Evolutionary conservation across 2,888 invertebrate genomes (phyloP), one percentile per base, ranked within the genome.

Genomic region (Epirrita christyi): DNA sequence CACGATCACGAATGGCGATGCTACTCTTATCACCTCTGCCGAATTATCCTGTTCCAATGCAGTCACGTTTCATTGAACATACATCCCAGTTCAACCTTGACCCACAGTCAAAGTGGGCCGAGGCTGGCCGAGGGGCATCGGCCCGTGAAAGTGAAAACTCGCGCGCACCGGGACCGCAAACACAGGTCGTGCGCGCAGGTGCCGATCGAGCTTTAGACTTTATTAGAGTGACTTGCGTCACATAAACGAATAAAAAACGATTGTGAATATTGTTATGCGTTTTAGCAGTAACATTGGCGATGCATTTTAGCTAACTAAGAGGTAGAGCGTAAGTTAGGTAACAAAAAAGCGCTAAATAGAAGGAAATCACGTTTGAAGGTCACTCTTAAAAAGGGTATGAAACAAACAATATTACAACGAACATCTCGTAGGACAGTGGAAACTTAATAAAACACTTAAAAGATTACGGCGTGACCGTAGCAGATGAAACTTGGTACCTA

Each of bases 81-180:
- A 53, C 70, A 64, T 64, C 68, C 65, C 71, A 49, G 55, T 54
- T 27, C 67, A 75, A 68, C 85, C 85, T 85, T 85, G 84, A 82
- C 84, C 78, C 68, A 71, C 72, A 66, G 68, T 55, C 69, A 68
- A 77, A 82, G 78, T 78, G 72, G 66, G 80, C 69, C 80, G 83
- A 79, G 80, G 81, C 71, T 75, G 75, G 53, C 64, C 66, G 71
- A 66, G 73, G 84, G 81, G 73, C 85, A 83, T 69, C 74, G 84
- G 79, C 82, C 83, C 76, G 75, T 72, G 83, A 85, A 84, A 85
- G 85, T 84, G 85, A 85, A 85, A 85, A 76, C 73, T 66, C 70
- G 61, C 72, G 73, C 75, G 72, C 74, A 74, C 57, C 64, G 66
- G 71, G 70, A 67, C 73, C 72, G 73, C 71, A 68, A 41, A 10